Evolutionary conservation across 2,113 vertebrate species (phyloP).

Genomic region (Micronycteris hirsuta): DNA sequence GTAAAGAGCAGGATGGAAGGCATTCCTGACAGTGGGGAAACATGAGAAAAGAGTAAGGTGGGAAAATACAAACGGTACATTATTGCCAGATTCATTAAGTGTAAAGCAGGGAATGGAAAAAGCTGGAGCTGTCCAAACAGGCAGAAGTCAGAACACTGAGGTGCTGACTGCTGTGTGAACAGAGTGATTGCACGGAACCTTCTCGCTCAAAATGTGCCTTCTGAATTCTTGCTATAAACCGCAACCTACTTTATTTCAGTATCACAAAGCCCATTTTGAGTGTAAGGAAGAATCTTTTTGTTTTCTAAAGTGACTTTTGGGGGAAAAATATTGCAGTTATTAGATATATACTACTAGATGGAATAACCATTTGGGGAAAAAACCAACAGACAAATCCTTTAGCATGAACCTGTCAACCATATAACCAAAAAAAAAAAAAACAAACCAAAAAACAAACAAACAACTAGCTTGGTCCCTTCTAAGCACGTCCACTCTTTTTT

Average conservation of each 20-base stretch:
- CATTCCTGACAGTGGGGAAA: not conserved
- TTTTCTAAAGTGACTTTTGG: not conserved
- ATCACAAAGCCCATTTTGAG: constrained; percentile 27
- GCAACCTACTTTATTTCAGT: constrained; percentile 1
- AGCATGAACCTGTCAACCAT: constrained; percentile 10
- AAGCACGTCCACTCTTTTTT: not conserved
- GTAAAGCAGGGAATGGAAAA: not conserved
- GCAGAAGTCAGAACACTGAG: not conserved
- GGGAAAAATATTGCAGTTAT: not conserved
- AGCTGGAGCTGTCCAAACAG: not conserved
- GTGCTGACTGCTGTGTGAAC: not conserved
- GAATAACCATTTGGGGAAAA: constrained; percentile 23
- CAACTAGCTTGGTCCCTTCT: not conserved
- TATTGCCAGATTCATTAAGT: not conserved
- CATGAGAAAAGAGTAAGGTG: not conserved
- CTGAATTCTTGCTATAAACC: not conserved
- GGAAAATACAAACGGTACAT: not conserved
- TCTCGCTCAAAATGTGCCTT: not conserved
- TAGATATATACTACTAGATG: not conserved
- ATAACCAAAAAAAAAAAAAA: not conserved
- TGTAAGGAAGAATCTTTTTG: not conserved
- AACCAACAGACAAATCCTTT: not conserved
- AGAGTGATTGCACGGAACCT: not conserved
- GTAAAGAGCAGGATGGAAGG: not conserved
- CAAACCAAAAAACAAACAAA: not conserved